A percentile compares a stretch with the other conserved stretches of the same genome.
Evolutionary conservation across 35 echinoderm and acorn worm species (phyloP).

Genomic region (Lytechinus pictus): DNA sequence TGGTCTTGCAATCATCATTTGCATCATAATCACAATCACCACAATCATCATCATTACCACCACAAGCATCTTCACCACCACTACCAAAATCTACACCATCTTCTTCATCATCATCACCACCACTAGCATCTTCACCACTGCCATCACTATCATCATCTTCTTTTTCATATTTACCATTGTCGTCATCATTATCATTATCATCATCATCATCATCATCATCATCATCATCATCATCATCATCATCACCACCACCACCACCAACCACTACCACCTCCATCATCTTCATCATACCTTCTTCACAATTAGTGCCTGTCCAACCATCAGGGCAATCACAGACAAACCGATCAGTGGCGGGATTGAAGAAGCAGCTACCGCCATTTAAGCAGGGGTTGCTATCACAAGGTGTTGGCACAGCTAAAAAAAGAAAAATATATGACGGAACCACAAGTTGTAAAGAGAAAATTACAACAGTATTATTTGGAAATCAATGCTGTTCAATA

Average conservation of each 20-base stretch:
- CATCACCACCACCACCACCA: not conserved
- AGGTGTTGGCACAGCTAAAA: constrained; percentile 5
- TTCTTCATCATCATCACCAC: not conserved
- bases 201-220: not conserved
- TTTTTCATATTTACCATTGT: not conserved
- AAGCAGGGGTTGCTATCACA: constrained; percentile 21
- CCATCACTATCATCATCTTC: not conserved
- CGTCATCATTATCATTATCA: not conserved
- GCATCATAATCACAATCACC: not conserved
- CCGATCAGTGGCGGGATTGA: not conserved
- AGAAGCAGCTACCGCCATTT: constrained; percentile 18
- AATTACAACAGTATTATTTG: too few species aligned
- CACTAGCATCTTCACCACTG: not conserved
- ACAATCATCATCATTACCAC: not conserved
- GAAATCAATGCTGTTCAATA: too few species aligned
- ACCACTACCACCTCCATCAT: not conserved
- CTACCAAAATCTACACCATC: not conserved
- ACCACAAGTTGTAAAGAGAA: too few species aligned
- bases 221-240: not conserved
- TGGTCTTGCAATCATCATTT: too few species aligned
- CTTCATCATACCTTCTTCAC: not conserved
- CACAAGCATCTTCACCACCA: not conserved
- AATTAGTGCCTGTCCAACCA: not conserved
- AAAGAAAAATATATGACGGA: not conserved
- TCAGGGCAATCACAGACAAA: not conserved